Evolutionary conservation across 2,113 vertebrate species (phyloP).

Genomic region (Phalacrocorax brasilianus): DNA sequence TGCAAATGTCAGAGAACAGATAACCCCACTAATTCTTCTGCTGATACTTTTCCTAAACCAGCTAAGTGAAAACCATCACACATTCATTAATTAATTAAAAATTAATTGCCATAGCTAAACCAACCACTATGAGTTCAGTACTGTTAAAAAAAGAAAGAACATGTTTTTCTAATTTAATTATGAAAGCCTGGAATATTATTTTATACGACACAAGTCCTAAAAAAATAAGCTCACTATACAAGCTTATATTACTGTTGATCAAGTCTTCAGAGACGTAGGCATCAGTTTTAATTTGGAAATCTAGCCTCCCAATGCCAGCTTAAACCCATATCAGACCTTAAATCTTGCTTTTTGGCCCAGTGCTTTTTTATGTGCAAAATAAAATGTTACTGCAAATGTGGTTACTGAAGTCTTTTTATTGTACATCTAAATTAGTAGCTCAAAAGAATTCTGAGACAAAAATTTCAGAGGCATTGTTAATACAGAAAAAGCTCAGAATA

Average conservation of each 20-base stretch:
- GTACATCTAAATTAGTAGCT: neutral
- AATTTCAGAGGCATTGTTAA: conserved; percentile 1
- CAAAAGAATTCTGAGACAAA: conserved; percentile 3
- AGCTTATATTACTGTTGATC: neutral
- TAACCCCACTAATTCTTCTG: neutral
- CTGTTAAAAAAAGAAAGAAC: neutral
- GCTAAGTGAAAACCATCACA: neutral
- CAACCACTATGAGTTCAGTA: neutral
- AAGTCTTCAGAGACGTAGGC: neutral
- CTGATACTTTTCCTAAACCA: neutral
- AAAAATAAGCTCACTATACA: neutral
- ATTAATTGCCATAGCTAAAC: neutral
- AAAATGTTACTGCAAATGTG: neutral
- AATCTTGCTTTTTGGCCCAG: neutral
- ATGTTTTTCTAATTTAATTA: neutral
- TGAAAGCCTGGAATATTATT: neutral
- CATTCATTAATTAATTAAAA: neutral
- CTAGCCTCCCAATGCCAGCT: neutral
- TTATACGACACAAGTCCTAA: neutral
- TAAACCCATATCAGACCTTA: neutral
- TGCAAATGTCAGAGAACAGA: neutral
- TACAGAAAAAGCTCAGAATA: neutral
- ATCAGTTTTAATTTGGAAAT: neutral
- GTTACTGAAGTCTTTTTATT: neutral
- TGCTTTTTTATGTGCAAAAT: neutral